Evolutionary conservation across 2,888 invertebrate species (phyloP).

Genomic region (Ditula angustiorana): DNA sequence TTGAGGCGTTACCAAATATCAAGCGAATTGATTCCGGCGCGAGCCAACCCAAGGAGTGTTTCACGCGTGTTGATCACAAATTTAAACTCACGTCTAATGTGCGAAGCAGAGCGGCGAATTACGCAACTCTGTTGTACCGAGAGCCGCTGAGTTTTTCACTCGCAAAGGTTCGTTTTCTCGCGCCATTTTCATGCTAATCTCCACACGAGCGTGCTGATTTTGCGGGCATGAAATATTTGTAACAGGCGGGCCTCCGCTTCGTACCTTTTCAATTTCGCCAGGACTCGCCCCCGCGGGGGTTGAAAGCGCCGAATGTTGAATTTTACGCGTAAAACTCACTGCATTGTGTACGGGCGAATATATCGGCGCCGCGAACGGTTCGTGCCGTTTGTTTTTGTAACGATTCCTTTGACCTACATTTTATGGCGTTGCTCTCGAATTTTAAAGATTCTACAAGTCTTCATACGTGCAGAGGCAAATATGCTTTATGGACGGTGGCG

Average conservation of each 20-base stretch:
- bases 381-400: conserved; percentile 35
- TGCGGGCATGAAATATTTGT: conserved; percentile 74
- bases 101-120: conserved; percentile 32
- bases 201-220: conserved; percentile 69
- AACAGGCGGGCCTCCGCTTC: conserved; percentile 55
- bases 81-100: conserved; percentile 37
- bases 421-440: conserved; percentile 39
- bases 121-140: conserved; percentile 21
- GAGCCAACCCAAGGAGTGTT: neutral
- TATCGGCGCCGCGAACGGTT: conserved; percentile 32
- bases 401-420: conserved; percentile 23
- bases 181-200: conserved; percentile 78
- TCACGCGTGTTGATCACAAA: conserved; percentile 38
- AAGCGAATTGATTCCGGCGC: conserved; percentile 27
- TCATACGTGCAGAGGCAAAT: conserved; percentile 61
- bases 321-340: conserved; percentile 63
- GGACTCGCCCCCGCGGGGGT: conserved; percentile 57
- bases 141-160: conserved; percentile 50
- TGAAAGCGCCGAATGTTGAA: conserved; percentile 64
- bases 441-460: conserved; percentile 57
- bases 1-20: conserved; percentile 24
- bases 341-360: conserved; percentile 55
- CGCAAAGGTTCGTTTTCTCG: conserved; percentile 63
- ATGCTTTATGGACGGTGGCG: conserved; percentile 60
- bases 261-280: conserved; percentile 74